Conservation (phyloP, 1,140 invertebrate genomes). For the Hyles euphorbiae region DNA sequence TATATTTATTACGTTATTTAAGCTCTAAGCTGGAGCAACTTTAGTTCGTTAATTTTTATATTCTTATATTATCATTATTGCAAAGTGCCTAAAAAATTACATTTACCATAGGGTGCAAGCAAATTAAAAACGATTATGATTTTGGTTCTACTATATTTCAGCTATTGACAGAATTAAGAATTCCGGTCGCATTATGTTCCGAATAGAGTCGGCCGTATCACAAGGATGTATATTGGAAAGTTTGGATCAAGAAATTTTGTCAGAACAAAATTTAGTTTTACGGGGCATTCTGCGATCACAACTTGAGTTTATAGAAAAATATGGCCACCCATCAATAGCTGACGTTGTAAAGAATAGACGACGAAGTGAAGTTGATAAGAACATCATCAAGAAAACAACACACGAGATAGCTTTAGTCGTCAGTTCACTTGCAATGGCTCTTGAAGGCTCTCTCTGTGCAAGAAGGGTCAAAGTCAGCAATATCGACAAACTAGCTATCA, state of each 20-base stretch:
- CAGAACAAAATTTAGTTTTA: slow-evolving; percentile 26
- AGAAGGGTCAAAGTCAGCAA: slow-evolving; percentile 1
- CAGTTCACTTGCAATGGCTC: slow-evolving; percentile 30
- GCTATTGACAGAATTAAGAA: slow-evolving; percentile 21
- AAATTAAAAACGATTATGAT: too few relatives aligned
- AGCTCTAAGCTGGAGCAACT: too few relatives aligned
- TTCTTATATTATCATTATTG: too few relatives aligned
- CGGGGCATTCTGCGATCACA: slow-evolving; percentile 27
- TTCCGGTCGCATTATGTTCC: slow-evolving; percentile 11
- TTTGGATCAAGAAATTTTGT: slow-evolving; percentile 7
- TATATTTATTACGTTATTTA: slow-evolving; percentile 2
- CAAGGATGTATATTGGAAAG: slow-evolving; percentile 25
- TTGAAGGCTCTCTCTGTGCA: slow-evolving; percentile 36
- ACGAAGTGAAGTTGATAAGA: slow-evolving; percentile 1
- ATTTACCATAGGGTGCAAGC: too few relatives aligned
- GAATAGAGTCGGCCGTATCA: slow-evolving; percentile 21
- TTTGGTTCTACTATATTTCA: slow-evolving; percentile 15
- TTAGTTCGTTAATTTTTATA: too few relatives aligned
- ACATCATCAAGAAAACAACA: slow-evolving; percentile 17
- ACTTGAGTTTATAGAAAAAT: slow-evolving; percentile 31
- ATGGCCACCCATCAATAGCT: slow-evolving; percentile 9
- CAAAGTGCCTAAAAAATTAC: too few relatives aligned
- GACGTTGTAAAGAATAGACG: not conserved
- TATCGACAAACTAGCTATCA: slow-evolving; percentile 1
- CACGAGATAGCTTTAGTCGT: slow-evolving; percentile 34